Percentiles rank a stretch among this genome's conserved stretches.
Evolutionary conservation across 35 echinoderm and acorn worm genomes (phyloP).

Genomic region (Lytechinus pictus): DNA sequence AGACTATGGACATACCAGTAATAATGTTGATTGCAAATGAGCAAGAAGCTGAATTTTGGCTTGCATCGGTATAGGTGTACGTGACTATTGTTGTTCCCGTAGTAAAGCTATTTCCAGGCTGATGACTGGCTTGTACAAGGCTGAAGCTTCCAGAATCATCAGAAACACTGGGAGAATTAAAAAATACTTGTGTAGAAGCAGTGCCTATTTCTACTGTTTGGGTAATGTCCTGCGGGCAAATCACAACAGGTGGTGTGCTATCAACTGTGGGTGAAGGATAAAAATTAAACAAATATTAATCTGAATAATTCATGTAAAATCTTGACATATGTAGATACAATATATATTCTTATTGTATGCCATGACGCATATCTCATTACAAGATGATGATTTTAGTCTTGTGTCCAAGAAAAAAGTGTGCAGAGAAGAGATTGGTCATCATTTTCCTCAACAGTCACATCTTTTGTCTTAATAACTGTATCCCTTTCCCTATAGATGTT

Average conservation of each 20-base stretch:
- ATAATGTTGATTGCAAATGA: conserved; percentile 51
- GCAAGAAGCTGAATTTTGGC: conserved; percentile 61
- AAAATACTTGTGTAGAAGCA: conserved; percentile 23
- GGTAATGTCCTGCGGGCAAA: conserved; percentile 47
- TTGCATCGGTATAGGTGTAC: conserved; percentile 34
- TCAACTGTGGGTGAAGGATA: conserved; percentile 30
- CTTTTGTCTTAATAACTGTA: too few species aligned
- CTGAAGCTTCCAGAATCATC: conserved; percentile 53
- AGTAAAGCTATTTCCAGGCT: conserved; percentile 55
- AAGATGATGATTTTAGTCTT: too few species aligned
- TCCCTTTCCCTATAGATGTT: too few species aligned
- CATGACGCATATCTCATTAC: too few species aligned
- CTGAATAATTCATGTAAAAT: too few species aligned
- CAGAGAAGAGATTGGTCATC: too few species aligned
- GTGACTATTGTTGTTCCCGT: conserved; percentile 53
- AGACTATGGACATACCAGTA: background rate
- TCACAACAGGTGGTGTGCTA: conserved; percentile 39
- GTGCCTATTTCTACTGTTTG: conserved; percentile 56
- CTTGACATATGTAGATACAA: too few species aligned
- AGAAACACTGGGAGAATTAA: conserved; percentile 63
- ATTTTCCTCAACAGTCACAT: too few species aligned
- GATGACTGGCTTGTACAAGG: conserved; percentile 6
- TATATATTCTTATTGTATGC: too few species aligned
- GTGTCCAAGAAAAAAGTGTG: too few species aligned
- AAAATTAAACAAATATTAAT: too few species aligned